A percentile compares a stretch with the other conserved stretches of the same genome.
Evolutionary conservation across 2,113 vertebrate genomes (phyloP).

Genomic region (Hemiscyllium ocellatum): DNA sequence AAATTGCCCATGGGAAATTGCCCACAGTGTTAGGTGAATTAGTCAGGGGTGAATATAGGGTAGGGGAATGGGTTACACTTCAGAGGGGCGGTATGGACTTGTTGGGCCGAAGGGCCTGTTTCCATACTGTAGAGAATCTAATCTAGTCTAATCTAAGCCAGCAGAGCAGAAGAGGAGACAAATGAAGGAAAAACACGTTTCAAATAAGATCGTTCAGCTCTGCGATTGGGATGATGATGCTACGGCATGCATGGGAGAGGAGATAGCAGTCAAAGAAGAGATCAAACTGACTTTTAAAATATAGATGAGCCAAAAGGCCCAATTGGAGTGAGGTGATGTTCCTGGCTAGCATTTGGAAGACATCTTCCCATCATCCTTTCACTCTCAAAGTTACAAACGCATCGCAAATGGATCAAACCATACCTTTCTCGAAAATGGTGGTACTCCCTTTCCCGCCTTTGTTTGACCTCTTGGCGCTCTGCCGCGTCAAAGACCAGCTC

Average conservation of each 20-base stretch:
- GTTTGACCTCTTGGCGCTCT: slow-evolving; percentile 54
- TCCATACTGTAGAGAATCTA: too few species aligned
- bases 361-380: neutral
- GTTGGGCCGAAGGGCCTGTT: too few species aligned
- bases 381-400: neutral
- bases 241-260: neutral
- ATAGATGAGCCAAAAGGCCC: neutral
- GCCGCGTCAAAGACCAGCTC: slow-evolving; percentile 49
- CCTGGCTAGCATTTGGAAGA: neutral
- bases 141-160: too few species aligned
- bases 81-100: too few species aligned
- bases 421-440: slow-evolving; percentile 63
- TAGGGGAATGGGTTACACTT: too few species aligned
- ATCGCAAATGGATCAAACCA: neutral
- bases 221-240: neutral
- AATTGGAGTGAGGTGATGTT: neutral
- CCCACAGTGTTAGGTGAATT: too few species aligned
- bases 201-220: neutral
- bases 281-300: neutral
- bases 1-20: too few species aligned
- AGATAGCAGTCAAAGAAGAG: neutral
- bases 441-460: slow-evolving; percentile 62
- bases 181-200: too few species aligned
- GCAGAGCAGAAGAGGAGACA: too few species aligned
- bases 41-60: too few species aligned